These are phyloP conservation scores for Catharus ustulatus DNA, from an alignment of 2,797 vertebrate species.

Conservation along the genomic window DNA sequence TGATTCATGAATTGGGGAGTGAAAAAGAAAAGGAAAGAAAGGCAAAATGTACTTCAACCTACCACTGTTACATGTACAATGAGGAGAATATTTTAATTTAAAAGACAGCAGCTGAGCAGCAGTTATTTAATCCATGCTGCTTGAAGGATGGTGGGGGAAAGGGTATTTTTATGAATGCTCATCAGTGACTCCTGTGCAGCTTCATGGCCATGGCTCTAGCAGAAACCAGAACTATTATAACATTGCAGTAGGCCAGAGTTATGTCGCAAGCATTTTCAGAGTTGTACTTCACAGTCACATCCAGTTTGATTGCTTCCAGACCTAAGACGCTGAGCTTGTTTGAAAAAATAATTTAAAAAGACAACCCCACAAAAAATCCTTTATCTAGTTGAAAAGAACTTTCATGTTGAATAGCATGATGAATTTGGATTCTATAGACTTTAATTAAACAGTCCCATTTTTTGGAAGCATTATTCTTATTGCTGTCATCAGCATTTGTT, in stretches of 20 bases:
- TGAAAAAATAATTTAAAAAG: background rate
- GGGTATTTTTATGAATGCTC: slow-evolving; percentile 63
- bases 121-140: slow-evolving; percentile 71
- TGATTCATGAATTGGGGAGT: slow-evolving; percentile 48
- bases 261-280: slow-evolving; percentile 44
- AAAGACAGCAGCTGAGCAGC: slow-evolving; percentile 66
- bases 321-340: slow-evolving; percentile 30
- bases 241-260: slow-evolving; percentile 25
- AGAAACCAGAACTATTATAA: slow-evolving; percentile 62
- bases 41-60: slow-evolving; percentile 44
- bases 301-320: slow-evolving; percentile 70
- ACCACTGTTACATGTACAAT: slow-evolving; percentile 27
- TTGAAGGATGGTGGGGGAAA: slow-evolving; percentile 56
- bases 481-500: background rate
- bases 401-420: background rate
- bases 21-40: slow-evolving; percentile 54
- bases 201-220: slow-evolving; percentile 42
- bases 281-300: slow-evolving; percentile 37
- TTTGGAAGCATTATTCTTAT: background rate
- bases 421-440: background rate
- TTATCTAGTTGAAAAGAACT: slow-evolving; percentile 45
- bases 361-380: background rate
- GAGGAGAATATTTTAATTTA: slow-evolving; percentile 70
- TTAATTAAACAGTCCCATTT: background rate
- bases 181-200: slow-evolving; percentile 20